Evolutionary conservation across 2,888 invertebrate genomes (phyloP), one percentile per base, ranked within the genome.

Genomic region (Pegoplata infirma): DNA sequence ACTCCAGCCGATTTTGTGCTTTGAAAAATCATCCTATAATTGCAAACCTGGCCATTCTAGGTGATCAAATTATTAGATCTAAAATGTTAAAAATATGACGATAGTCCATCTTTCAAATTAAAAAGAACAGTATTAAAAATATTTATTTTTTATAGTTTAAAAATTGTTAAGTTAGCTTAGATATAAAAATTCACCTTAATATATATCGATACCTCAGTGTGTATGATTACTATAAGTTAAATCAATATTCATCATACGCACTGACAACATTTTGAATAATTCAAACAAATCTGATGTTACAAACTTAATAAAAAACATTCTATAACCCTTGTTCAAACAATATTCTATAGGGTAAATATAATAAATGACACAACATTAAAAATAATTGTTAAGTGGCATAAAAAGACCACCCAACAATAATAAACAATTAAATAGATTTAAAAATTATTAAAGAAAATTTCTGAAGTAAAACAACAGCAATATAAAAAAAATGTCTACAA

Each of bases 371-470:
- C 36, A 40, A 40, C 14, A 40, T 40, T 40, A 40, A 40, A 40
- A 40, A n/a, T 40, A 40, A 40, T 40, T 40, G 36, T 12, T 12
- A 40, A 40, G 12, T 40, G n/a, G 36, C n/a, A 1, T 40, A n/a
- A 40, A n/a, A 40, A 40, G 36, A 40, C 12, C n/a, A 32, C 12
- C 12, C 36, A 40, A 40, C 36, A 49, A 59, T 14, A 25, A 59
- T 46, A 59, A 51, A 49, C 63, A 63, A 63, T 63, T 63, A 63
- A 63, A 49, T 51, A 8, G n/a, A 63, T 36, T 63, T 51, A 63
- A 63, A 32, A 63, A 63, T 61, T 49, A 63, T 63, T 63, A 49
- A 63, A 51, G 19, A 47, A 63, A 47, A 63, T 49, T 63, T 25
- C 25, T 23, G 6, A 5, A n/a, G 25, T 25, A 25, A 5, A 25